Conservation (phyloP, 2,888 invertebrate species). For the Colletes collaris region DNA sequence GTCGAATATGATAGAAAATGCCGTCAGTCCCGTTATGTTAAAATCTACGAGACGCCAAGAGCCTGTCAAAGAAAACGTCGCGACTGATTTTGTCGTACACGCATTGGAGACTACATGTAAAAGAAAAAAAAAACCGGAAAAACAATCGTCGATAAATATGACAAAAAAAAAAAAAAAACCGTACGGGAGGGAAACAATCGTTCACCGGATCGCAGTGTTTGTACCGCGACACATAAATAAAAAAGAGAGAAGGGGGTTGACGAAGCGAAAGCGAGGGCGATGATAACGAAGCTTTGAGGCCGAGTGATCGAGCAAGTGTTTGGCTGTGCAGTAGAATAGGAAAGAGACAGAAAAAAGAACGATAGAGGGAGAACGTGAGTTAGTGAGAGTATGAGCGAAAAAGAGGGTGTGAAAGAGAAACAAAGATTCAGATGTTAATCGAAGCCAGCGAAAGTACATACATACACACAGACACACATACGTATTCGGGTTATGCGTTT, state of each 20-base stretch:
- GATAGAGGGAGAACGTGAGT: conserved; percentile 34
- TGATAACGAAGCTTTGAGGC: conserved; percentile 61
- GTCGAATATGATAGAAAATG: conserved; percentile 5
- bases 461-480: conserved; percentile 3
- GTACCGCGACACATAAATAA: conserved; percentile 4
- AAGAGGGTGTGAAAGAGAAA: conserved; percentile 55
- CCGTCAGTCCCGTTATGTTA: conserved; percentile 31
- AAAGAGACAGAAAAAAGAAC: conserved; percentile 59
- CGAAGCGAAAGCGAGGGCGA: not conserved
- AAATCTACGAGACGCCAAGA: conserved; percentile 22
- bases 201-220: conserved; percentile 47
- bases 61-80: conserved; percentile 7
- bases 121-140: not conserved
- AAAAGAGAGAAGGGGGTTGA: not conserved
- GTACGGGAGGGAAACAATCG: conserved; percentile 34
- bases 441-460: conserved; percentile 72
- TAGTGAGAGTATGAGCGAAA: conserved; percentile 35
- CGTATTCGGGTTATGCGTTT: conserved; percentile 31
- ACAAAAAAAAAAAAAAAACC: not conserved
- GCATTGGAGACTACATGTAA: conserved; percentile 6
- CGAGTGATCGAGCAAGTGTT: conserved; percentile 81
- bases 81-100: not conserved
- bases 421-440: conserved; percentile 72
- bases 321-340: conserved; percentile 82
- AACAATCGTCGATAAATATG: not conserved